Evolutionary conservation across 2,113 vertebrate genomes (phyloP), one percentile per base, ranked within the genome.

Genomic region (Leucopsar rothschildi): DNA sequence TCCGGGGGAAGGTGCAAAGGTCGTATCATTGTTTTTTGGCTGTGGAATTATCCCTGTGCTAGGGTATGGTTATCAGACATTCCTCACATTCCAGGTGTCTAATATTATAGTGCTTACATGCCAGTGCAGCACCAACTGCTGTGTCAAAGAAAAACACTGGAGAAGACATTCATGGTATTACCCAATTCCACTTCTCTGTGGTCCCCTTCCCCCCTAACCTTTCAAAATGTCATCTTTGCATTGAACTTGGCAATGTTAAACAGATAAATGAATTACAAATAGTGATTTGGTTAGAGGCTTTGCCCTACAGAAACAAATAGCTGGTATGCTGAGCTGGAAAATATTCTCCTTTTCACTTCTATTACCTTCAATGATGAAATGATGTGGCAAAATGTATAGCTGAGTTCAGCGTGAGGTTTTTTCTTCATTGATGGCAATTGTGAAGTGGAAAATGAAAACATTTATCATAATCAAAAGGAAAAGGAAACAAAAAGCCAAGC

Each of bases 71-170:
- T 98, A 98, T 97, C 97, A 96, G 97, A 90, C 98, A 98, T 98
- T 98, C 98, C 94, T 98, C 66, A 76, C 98, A 98, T 98, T 98
- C 98, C 98, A 96, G 96, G 96, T 95, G 97, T 98, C 97, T 97
- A 97, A 98, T 97, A 97, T 96, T 96, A 78, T 92, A 97, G 96
- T 90, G 92, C 95, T 97, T 92, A 61, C 88, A 77, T 2, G 37
- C 87, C 93, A 91, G 66, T 7, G 4, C 56, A 88, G 91, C 83
- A 73, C 82, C 93, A 92, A 96, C 92, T 89, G 56, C 91, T 93
- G 35, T 0, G 75, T 94, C 82, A 91, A 93, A 95, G 89, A 60
- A 93, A 90, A 95, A 86, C 0, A 3, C 73, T 64, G 70, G 84
- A 72, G 81, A 88, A 97, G 97, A 78, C 93, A 68, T 39, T 72